Base-by-base conservation (phyloP, 2,888 invertebrate species). In the Aromia moschata region DNA sequence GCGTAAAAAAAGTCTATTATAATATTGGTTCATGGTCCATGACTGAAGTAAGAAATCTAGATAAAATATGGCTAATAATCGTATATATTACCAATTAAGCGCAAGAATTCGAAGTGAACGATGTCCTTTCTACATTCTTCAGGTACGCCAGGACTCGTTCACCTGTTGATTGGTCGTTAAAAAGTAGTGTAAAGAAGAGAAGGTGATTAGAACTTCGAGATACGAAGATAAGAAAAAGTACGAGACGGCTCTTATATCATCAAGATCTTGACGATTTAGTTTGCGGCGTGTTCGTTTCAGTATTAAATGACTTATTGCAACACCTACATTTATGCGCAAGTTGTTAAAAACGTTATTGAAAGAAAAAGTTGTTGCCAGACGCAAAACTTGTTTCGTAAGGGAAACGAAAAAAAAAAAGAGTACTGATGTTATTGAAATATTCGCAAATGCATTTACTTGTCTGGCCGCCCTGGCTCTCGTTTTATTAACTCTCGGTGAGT, bases 1-100 rank as follows among this genome's bases (percentile, higher is more conserved):
- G 5, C 25, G 18, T 41, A 43, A 20, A 43, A 43, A 20, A 33
- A n/a, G n/a, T 33, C 14, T 43, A 43, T 25, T 43, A 12, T 43
- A 43, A 14, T 43, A 25, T 43, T 43, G 14, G 25, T 20, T 25
- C 20, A 43, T 10, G 20, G 20, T 43, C 43, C 20, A 10, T 25
- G 25, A 11, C 4, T 14, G 25, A 41, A 16, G 12, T 20, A 11
- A 33, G 33, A 46, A 46, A 36, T 11, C 31, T 30, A 15, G 18
- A 17, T 46, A n/a, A 33, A 33, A 5, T 9, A 5, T 25, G 4
- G 25, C 25, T 25, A 25, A 25, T 25, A 25, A 25, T 25, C 25
- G 9, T 25, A 25, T 9, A 5, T 25, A 5, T 4, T 25, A 25
- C 9, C 4, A 25, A 25, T 25, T 25, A 25, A 25, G 9, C 25